Percentiles rank a stretch among this genome's conserved stretches.
These are phyloP conservation scores for Lithophane leautieri DNA, from an alignment of 2,888 invertebrate genomes.

Conservation along the genomic window DNA sequence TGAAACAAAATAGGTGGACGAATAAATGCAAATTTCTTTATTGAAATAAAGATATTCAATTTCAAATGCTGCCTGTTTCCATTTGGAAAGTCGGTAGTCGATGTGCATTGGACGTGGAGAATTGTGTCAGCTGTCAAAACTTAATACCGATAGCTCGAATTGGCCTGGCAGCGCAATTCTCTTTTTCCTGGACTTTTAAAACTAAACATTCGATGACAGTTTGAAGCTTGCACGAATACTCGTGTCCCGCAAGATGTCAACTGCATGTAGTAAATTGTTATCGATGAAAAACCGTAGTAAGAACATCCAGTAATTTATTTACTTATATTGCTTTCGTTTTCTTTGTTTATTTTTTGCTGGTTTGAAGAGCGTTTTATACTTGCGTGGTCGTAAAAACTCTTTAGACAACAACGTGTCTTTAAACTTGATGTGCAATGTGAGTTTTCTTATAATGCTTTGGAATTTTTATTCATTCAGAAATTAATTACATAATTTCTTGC, in stretches of 20 bases:
- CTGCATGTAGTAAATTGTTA: conserved; percentile 51
- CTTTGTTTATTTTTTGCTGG: conserved; percentile 38
- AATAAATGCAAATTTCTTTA: conserved; percentile 47
- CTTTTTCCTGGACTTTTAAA: conserved; percentile 43
- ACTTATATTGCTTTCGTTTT: conserved; percentile 18
- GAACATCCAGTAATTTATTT: conserved; percentile 52
- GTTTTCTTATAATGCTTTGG: conserved; percentile 10
- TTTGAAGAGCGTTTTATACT: conserved; percentile 33
- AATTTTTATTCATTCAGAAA: conserved; percentile 14
- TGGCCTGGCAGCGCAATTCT: conserved; percentile 34
- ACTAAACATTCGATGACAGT: conserved; percentile 47
- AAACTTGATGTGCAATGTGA: conserved; percentile 31
- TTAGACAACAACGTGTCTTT: conserved; percentile 29
- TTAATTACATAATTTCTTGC: conserved; percentile 7
- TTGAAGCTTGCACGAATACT: conserved; percentile 49
- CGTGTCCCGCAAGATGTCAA: conserved; percentile 48
- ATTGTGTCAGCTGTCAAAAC: conserved; percentile 52
- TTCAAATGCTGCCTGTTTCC: conserved; percentile 35
- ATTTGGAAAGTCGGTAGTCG: conserved; percentile 44
- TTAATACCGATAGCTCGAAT: conserved; percentile 45
- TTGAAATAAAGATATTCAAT: conserved; percentile 43
- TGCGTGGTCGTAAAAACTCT: conserved; percentile 44
- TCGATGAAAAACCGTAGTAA: conserved; percentile 49
- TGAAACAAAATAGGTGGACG: conserved; percentile 17
- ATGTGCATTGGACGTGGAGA: conserved; percentile 34